phyloP scores from a whole-genome alignment of 2,113 vertebrate genomes.

The Paralichthys olivaceus region DNA sequence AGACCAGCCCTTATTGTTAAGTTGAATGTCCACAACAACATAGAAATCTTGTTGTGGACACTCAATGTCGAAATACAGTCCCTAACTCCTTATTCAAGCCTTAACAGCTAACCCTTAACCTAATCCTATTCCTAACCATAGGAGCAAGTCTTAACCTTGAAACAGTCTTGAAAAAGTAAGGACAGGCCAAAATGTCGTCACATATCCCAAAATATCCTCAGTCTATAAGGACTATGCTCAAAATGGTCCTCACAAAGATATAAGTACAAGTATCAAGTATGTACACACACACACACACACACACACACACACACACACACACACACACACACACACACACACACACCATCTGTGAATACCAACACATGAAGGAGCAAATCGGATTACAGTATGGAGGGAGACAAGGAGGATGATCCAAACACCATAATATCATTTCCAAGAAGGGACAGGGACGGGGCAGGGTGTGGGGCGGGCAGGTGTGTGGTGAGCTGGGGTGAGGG shows the following conservation, averaged over 20 bases:
- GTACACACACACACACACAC: not conserved
- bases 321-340: slow-evolving; percentile 24
- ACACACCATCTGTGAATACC: slow-evolving; percentile 79
- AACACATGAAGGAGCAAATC: slow-evolving; percentile 85
- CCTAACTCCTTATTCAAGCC: not conserved
- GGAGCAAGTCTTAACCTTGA: not conserved
- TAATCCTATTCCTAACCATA: not conserved
- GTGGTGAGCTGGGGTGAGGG: slow-evolving; percentile 34
- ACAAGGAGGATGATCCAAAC: slow-evolving; percentile 80
- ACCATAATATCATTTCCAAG: slow-evolving; percentile 79
- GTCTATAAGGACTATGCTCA: not conserved
- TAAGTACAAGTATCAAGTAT: not conserved
- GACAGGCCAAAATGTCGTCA: not conserved
- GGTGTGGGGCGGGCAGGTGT: slow-evolving; percentile 52
- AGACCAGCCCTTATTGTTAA: too few species aligned
- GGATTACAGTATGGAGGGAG: slow-evolving; percentile 81
- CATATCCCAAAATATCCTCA: not conserved
- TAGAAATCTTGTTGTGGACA: too few species aligned
- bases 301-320: slow-evolving; percentile 15
- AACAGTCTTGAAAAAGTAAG: not conserved
- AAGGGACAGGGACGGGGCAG: slow-evolving; percentile 44
- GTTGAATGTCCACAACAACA: too few species aligned
- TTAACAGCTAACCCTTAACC: too few species aligned
- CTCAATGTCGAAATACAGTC: too few species aligned
- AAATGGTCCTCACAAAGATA: not conserved